Percentiles rank a stretch among this genome's conserved stretches.
These are phyloP conservation scores for Prosopocoilus inquinatus DNA, from an alignment of 2,888 invertebrate genomes.

Conservation along the genomic window DNA sequence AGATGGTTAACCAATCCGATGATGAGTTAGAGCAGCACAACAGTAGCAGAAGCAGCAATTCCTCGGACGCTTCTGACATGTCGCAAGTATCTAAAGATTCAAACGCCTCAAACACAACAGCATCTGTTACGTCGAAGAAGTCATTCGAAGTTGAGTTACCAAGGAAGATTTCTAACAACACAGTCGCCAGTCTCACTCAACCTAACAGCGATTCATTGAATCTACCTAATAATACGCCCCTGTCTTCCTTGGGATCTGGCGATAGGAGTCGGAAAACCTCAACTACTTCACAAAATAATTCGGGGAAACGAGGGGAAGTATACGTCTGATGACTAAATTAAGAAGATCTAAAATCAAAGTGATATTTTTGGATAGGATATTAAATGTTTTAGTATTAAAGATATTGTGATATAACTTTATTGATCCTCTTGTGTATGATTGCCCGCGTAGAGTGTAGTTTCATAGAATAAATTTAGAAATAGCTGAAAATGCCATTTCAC, in stretches of 20 bases:
- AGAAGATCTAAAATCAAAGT: too few relatives aligned
- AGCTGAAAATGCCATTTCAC: background rate
- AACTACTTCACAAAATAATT: slow-evolving; percentile 47
- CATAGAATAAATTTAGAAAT: background rate
- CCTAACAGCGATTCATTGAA: slow-evolving; percentile 14
- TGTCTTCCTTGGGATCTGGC: slow-evolving; percentile 19
- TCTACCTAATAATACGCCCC: slow-evolving; percentile 20
- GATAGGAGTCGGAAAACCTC: slow-evolving; percentile 51
- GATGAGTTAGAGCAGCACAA: slow-evolving; percentile 24
- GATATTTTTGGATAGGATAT: too few relatives aligned
- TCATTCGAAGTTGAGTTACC: slow-evolving; percentile 26
- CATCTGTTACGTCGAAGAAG: slow-evolving; percentile 37
- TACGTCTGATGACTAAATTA: slow-evolving; percentile 51
- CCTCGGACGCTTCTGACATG: slow-evolving; percentile 44
- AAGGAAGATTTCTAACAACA: slow-evolving; percentile 22
- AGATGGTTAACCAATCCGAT: slow-evolving; percentile 23
- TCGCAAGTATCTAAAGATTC: slow-evolving; percentile 44
- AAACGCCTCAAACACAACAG: slow-evolving; percentile 44
- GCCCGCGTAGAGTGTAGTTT: background rate
- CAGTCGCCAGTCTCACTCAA: slow-evolving; percentile 21
- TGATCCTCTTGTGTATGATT: background rate
- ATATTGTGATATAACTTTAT: slow-evolving; percentile 17
- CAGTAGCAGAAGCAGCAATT: slow-evolving; percentile 44
- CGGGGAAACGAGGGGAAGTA: slow-evolving; percentile 55
- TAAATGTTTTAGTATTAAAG: slow-evolving; percentile 6